These are phyloP conservation scores for Pediacus dermestoides DNA, from an alignment of 2,888 invertebrate genomes.

Conservation along the genomic window DNA sequence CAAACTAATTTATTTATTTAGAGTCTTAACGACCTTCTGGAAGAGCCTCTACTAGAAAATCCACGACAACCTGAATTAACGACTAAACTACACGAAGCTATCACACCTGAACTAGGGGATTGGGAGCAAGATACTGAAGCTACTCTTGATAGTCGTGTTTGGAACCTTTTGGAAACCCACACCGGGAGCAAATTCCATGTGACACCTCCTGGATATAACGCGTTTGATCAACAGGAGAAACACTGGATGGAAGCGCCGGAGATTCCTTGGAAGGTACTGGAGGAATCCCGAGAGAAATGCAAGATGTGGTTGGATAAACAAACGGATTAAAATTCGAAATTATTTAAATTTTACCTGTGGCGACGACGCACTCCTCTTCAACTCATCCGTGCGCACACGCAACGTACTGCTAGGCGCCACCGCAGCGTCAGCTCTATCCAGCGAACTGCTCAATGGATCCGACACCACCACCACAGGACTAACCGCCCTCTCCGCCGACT, in stretches of 20 bases:
- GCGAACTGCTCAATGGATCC: conserved; percentile 42
- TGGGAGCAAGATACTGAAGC: too few relatives aligned
- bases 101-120: too few relatives aligned
- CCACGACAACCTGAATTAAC: too few relatives aligned
- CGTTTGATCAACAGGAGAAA: conserved; percentile 25
- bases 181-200: conserved; percentile 23
- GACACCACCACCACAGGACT: conserved; percentile 48
- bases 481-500: conserved; percentile 38
- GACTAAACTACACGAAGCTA: too few relatives aligned
- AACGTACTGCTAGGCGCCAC: conserved; percentile 37
- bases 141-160: too few relatives aligned
- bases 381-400: conserved; percentile 58
- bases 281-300: conserved; percentile 35
- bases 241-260: conserved; percentile 32
- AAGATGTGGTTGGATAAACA: conserved; percentile 35
- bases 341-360: conserved; percentile 53
- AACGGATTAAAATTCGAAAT: too few relatives aligned
- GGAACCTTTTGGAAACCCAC: conserved; percentile 28
- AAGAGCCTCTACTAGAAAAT: too few relatives aligned
- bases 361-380: conserved; percentile 59
- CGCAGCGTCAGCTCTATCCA: conserved; percentile 34
- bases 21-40: too few relatives aligned
- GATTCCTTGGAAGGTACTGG: conserved; percentile 28
- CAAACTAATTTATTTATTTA: too few relatives aligned
- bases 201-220: conserved; percentile 30